Evolutionary conservation across 1,140 invertebrate species (phyloP).

Genomic region (Brachionus rubens): DNA sequence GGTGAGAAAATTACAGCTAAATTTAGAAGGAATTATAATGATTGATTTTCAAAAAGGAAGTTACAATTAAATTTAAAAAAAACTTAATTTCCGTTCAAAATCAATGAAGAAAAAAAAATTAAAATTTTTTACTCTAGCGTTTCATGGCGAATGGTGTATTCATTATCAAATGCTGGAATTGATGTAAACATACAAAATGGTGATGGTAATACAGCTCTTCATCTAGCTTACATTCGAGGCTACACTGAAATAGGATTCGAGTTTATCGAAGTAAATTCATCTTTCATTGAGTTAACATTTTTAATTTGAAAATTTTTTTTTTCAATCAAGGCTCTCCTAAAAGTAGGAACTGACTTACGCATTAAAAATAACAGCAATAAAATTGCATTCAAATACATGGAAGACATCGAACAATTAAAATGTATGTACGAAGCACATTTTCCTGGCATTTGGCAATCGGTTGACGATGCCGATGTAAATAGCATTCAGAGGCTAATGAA

Average conservation of each 20-base stretch:
- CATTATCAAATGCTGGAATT: slow-evolving; percentile 54
- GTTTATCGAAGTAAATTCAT: slow-evolving; percentile 18
- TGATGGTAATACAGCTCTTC: slow-evolving; percentile 50
- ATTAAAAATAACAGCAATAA: slow-evolving; percentile 24
- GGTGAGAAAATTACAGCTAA: too few relatives aligned
- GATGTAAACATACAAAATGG: slow-evolving; percentile 50
- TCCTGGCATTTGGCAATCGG: slow-evolving; percentile 9
- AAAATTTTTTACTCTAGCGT: not conserved
- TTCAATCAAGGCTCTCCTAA: not conserved
- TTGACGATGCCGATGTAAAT: not conserved
- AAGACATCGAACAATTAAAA: slow-evolving; percentile 32
- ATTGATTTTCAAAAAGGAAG: too few relatives aligned
- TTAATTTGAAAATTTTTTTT: not conserved
- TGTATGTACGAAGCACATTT: slow-evolving; percentile 6
- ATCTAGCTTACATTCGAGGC: slow-evolving; percentile 50
- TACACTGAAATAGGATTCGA: slow-evolving; percentile 27
- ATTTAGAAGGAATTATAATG: too few relatives aligned
- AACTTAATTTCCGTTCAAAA: too few relatives aligned
- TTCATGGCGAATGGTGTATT: slow-evolving; percentile 53
- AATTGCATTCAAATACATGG: slow-evolving; percentile 2
- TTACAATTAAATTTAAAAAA: too few relatives aligned
- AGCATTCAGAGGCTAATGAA: slow-evolving; percentile 3
- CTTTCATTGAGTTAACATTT: not conserved
- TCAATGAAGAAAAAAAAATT: too few relatives aligned
- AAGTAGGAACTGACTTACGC: not conserved